phyloP scores from a whole-genome alignment of 1,140 invertebrate species.

The Dufourea novaeangliae region DNA sequence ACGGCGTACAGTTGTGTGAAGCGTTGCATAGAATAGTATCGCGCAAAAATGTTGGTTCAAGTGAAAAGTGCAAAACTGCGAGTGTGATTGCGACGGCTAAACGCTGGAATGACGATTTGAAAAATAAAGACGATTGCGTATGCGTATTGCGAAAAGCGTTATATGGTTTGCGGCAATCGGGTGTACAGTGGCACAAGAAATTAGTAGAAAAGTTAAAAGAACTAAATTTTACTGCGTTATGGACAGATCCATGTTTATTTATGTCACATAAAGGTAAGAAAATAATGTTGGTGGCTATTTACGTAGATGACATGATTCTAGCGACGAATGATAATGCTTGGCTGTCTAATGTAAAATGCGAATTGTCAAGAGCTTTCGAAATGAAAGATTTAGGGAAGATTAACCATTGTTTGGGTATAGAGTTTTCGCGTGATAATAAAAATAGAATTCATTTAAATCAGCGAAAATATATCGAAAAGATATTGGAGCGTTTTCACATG shows the following conservation, averaged over 20 bases:
- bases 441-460: constrained; percentile 30
- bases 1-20: no score
- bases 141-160: no score
- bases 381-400: constrained; percentile 44
- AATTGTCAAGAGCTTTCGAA: constrained; percentile 21
- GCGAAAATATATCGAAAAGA: constrained; percentile 27
- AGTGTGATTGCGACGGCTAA: no score
- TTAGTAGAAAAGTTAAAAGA: constrained; percentile 56
- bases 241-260: constrained; percentile 72
- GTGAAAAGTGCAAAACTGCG: no score
- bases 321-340: constrained; percentile 16
- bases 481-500: constrained; percentile 38
- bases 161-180: constrained; percentile 42
- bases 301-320: constrained; percentile 51
- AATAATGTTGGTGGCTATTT: constrained; percentile 12
- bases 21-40: no score
- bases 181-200: constrained; percentile 33
- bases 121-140: no score
- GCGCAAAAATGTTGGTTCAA: no score
- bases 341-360: constrained; percentile 29
- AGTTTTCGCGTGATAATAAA: constrained; percentile 23
- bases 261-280: constrained; percentile 24
- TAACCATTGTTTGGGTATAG: constrained; percentile 36
- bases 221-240: constrained; percentile 56
- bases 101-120: no score